These are phyloP conservation scores for Gymnocypris eckloni DNA, from an alignment of 2,797 vertebrate genomes.

Conservation along the genomic window DNA sequence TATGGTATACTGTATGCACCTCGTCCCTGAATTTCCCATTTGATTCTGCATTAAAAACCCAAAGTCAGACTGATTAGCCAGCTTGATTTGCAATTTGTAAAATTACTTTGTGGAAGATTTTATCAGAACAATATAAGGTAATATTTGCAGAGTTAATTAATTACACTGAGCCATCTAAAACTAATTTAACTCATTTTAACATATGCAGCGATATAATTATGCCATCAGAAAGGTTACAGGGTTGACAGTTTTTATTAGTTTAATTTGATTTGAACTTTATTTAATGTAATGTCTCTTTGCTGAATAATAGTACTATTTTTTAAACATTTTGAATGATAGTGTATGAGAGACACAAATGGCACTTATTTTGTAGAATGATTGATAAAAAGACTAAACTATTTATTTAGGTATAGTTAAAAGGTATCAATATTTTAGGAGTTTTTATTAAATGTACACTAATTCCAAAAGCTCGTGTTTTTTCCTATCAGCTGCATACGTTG, in stretches of 20 bases:
- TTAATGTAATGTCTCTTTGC: not conserved
- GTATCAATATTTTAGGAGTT: not conserved
- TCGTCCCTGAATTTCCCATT: conserved; percentile 49
- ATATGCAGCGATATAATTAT: not conserved
- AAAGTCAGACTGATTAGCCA: not conserved
- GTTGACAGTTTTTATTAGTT: not conserved
- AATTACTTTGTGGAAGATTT: not conserved
- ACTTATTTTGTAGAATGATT: not conserved
- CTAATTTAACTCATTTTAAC: not conserved
- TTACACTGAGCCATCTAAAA: not conserved
- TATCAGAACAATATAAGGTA: not conserved
- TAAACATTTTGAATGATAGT: not conserved
- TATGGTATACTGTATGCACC: conserved; percentile 1
- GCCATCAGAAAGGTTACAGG: not conserved
- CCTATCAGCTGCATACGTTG: not conserved
- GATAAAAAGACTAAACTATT: not conserved
- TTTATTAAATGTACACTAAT: not conserved
- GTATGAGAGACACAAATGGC: not conserved
- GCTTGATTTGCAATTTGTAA: not conserved
- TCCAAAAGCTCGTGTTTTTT: not conserved
- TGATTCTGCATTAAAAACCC: conserved; percentile 24
- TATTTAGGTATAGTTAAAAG: not conserved
- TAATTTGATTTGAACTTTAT: not conserved
- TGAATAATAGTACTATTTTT: not conserved
- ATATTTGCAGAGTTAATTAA: not conserved